Evolutionary conservation across 2,888 invertebrate genomes (phyloP), one percentile per base, ranked within the genome.

Genomic region (Drosophila buzzatii): DNA sequence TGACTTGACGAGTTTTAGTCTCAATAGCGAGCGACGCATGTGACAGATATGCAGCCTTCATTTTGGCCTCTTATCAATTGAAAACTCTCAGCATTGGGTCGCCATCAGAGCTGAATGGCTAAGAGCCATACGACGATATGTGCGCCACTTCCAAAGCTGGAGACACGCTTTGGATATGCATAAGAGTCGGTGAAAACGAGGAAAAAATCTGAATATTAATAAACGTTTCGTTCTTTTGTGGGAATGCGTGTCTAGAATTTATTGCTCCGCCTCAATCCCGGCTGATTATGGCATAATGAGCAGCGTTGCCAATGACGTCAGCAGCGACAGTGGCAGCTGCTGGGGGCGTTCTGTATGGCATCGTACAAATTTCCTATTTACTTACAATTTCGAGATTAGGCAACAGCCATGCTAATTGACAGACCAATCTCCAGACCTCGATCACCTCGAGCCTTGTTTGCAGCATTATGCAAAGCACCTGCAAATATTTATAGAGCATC

Each of bases 201-300:
- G 45, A 53, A 37, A 35, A 56, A 49, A 62, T 44, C 52, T 45
- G 47, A 41, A 67, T 70, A 73, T 63, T 58, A 64, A 74, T 64
- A 70, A 85, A 80, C 84, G 81, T 86, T 73, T 56, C 73, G 58
- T 56, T 75, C 83, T 88, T 85, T 76, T 66, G 72, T 68, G 56
- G 45, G 42, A 58, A 70, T 76, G 85, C 87, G 85, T 85, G 85
- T 82, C 74, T 77, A 73, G 85, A 85, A 85, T 85, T 81, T 65
- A 86, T 79, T 59, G 68, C 41, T 49, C 53, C 71, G 70, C 62
- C 27, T 37, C 12, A 55, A 41, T 71, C 52, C 59, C 23, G 37
- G 41, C 41, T 45, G 68, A 67, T 78, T 73, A 80, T 69, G 75
- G 81, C 78, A 73, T 68, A 73, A 71, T 63, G 65, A 81, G 73